phyloP scores from a whole-genome alignment of 2,797 vertebrate genomes.

The Malurus leucopterus region DNA sequence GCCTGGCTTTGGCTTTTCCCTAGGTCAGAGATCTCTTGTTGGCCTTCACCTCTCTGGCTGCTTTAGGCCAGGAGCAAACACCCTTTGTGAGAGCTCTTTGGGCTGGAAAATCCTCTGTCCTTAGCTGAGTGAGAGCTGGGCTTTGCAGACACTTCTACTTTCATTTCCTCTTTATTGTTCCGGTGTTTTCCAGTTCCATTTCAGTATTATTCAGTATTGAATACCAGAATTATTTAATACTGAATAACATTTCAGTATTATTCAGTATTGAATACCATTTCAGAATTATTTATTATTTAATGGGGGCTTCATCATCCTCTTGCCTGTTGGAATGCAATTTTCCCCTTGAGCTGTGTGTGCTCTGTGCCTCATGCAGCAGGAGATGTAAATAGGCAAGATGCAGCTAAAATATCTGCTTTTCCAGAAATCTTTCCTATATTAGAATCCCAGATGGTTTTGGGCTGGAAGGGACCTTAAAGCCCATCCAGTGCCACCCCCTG shows the following conservation, averaged over 20 bases:
- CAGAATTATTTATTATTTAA: neutral
- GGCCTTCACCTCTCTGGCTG: neutral
- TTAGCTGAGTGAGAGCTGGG: neutral
- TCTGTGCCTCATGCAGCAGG: neutral
- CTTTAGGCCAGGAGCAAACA: rapidly evolving
- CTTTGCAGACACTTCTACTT: neutral
- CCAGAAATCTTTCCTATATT: neutral
- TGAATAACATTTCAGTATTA: neutral
- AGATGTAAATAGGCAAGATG: neutral
- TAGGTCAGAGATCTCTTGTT: neutral
- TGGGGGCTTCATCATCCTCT: neutral
- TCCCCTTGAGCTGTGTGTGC: rapidly evolving
- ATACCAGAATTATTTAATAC: neutral
- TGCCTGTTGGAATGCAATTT: neutral
- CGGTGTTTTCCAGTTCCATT: neutral
- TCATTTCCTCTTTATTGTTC: neutral
- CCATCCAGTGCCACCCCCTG: rapidly evolving
- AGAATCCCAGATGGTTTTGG: neutral
- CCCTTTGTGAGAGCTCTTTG: neutral
- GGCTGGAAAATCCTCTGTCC: neutral
- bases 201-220: neutral
- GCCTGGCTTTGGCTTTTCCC: rapidly evolving
- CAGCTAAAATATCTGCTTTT: neutral
- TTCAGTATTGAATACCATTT: neutral
- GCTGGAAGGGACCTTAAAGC: neutral